Conservation (phyloP, 2,113 vertebrate genomes). For the Anolis sagrei region DNA sequence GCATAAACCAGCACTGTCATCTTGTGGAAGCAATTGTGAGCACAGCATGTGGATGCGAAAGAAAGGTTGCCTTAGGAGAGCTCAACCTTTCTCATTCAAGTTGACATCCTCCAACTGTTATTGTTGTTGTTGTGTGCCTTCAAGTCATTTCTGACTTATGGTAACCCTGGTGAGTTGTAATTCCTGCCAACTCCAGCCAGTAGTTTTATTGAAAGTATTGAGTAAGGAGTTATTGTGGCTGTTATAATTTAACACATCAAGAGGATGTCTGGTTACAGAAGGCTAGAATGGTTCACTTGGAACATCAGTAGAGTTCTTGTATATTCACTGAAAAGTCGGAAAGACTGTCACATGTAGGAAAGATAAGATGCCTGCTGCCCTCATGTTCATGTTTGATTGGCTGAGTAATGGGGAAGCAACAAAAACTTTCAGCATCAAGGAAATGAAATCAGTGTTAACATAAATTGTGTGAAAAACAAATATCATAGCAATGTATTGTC, state of each 20-base stretch:
- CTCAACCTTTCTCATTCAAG: not conserved
- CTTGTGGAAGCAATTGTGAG: not conserved
- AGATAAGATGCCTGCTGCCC: not conserved
- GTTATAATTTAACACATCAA: not conserved
- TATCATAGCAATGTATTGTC: not conserved
- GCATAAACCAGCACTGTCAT: not conserved
- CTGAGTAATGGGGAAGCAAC: slow-evolving; percentile 47
- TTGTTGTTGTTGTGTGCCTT: no score
- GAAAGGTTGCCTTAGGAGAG: not conserved
- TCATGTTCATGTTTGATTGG: slow-evolving; percentile 39
- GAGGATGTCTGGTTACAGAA: not conserved
- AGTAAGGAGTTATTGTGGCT: no score
- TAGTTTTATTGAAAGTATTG: no score
- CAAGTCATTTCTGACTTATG: no score
- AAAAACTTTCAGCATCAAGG: slow-evolving; percentile 2
- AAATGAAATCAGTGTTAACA: not conserved
- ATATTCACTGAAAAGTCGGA: not conserved
- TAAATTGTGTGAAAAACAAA: not conserved
- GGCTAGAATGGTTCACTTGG: fast-evolving
- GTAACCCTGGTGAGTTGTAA: no score
- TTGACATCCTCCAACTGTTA: not conserved
- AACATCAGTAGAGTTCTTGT: slow-evolving; percentile 35
- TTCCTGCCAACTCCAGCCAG: no score
- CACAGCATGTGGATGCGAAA: not conserved
- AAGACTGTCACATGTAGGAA: not conserved